phyloP scores from a whole-genome alignment of 2,797 vertebrate species.

The Nyctalus aviator region DNA sequence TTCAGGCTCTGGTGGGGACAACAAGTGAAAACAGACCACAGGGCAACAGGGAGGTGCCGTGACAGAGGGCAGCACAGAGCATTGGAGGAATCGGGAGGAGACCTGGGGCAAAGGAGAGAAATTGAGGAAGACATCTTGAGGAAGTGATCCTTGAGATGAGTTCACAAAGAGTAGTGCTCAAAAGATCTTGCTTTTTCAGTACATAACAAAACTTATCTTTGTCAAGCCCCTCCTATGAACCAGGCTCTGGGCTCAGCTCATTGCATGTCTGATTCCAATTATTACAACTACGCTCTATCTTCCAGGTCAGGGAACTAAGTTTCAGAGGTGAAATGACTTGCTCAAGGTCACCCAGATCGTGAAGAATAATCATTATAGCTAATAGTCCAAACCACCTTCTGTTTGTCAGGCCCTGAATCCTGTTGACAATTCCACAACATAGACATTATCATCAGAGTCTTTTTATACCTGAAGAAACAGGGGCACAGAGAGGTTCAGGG shows the following conservation, averaged over 20 bases:
- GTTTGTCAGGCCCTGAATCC: neutral
- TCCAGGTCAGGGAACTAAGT: neutral
- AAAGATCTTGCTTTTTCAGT: neutral
- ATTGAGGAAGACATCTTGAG: neutral
- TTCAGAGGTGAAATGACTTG: neutral
- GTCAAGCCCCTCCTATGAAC: neutral
- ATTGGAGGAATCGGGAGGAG: neutral
- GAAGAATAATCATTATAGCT: neutral
- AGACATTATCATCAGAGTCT: neutral
- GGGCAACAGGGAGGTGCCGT: neutral
- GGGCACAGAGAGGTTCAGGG: neutral
- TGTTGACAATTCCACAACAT: neutral
- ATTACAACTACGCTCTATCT: neutral
- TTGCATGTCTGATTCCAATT: neutral
- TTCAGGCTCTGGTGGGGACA: neutral
- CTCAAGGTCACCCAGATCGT: neutral
- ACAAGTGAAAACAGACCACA: neutral
- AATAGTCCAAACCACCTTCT: neutral
- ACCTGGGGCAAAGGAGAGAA: rapidly evolving
- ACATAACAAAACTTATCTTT: neutral
- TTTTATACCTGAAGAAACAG: neutral
- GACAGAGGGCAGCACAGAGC: neutral
- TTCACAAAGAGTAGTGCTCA: neutral
- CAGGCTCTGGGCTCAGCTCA: neutral
- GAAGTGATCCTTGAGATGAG: neutral